phyloP scores from a whole-genome alignment of 2,113 vertebrate genomes.

The Todiramphus chloris region DNA sequence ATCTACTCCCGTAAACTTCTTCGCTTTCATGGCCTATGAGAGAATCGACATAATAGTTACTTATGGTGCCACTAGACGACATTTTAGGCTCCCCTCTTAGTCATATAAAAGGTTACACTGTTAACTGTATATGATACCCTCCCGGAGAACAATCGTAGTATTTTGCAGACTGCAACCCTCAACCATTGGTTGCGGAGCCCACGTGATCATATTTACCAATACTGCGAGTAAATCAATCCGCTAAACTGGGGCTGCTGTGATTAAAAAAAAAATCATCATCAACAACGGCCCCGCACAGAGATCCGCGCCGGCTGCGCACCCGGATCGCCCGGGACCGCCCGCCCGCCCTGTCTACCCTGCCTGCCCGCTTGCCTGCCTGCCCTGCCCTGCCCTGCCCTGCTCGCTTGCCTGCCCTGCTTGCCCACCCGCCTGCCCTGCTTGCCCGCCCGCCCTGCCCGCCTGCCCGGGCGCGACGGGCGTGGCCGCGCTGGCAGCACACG shows the following conservation, averaged over 20 bases:
- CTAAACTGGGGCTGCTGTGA: constrained; percentile 80
- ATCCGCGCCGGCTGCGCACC: neutral
- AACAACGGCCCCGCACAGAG: constrained; percentile 47
- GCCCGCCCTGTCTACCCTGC: neutral
- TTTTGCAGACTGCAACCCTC: constrained; percentile 94
- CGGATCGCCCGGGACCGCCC: neutral
- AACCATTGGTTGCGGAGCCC: constrained; percentile 97
- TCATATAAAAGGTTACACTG: constrained; percentile 94
- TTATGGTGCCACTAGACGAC: constrained; percentile 95
- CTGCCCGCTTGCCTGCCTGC: neutral
- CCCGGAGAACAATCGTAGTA: constrained; percentile 96
- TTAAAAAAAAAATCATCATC: constrained; percentile 71
- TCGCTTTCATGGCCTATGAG: constrained; percentile 94
- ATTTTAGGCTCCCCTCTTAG: constrained; percentile 90
- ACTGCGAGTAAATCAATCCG: constrained; percentile 99
- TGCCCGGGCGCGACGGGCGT: neutral
- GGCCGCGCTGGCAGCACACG: constrained; percentile 6
- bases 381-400: neutral
- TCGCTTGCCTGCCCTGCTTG: neutral
- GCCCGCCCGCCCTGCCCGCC: neutral
- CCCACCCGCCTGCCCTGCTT: neutral
- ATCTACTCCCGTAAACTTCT: constrained; percentile 91
- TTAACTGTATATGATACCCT: constrained; percentile 88
- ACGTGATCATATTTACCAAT: constrained; percentile 99
- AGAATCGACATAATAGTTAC: constrained; percentile 98